phyloP scores from a whole-genome alignment of 2,888 invertebrate species.

The Lasioglossum marginatum region DNA sequence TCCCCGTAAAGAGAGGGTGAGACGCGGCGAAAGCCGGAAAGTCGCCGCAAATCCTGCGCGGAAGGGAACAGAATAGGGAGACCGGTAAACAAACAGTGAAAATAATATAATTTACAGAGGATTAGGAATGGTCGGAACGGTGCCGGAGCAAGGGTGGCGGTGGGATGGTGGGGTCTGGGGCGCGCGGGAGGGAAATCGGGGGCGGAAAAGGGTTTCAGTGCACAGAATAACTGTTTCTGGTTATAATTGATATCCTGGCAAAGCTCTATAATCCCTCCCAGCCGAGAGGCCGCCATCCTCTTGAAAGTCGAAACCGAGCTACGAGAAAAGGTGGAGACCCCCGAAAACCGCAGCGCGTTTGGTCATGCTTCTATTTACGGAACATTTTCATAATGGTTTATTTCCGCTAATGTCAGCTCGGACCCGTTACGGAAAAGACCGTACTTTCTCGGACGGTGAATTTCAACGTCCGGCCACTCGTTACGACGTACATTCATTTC shows the following conservation, averaged over 20 bases:
- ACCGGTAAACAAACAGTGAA: conserved; percentile 84
- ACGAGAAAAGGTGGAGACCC: conserved; percentile 77
- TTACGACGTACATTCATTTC: conserved; percentile 31
- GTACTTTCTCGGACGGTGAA: conserved; percentile 51
- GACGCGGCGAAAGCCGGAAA: conserved; percentile 80
- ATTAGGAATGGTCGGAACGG: conserved; percentile 81
- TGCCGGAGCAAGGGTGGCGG: conserved; percentile 61
- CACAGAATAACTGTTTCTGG: conserved; percentile 84
- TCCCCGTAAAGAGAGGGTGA: conserved; percentile 56
- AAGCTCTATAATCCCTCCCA: conserved; percentile 84
- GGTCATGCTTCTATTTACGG: conserved; percentile 74
- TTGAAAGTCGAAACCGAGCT: conserved; percentile 80
- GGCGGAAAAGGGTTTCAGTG: conserved; percentile 80
- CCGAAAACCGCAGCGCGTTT: conserved; percentile 72
- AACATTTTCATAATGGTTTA: conserved; percentile 74
- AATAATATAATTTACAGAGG: conserved; percentile 85
- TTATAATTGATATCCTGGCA: conserved; percentile 85
- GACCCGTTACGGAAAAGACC: conserved; percentile 47
- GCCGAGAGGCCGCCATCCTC: conserved; percentile 77
- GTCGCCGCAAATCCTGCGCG: conserved; percentile 83
- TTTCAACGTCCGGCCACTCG: conserved; percentile 36
- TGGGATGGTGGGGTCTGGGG: conserved; percentile 62
- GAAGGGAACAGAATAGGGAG: conserved; percentile 80
- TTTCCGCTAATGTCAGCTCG: conserved; percentile 70
- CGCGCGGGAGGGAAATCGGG: conserved; percentile 46